Evolutionary conservation across 2,888 invertebrate species (phyloP).

Genomic region (Leptinotarsa tumamoca): DNA sequence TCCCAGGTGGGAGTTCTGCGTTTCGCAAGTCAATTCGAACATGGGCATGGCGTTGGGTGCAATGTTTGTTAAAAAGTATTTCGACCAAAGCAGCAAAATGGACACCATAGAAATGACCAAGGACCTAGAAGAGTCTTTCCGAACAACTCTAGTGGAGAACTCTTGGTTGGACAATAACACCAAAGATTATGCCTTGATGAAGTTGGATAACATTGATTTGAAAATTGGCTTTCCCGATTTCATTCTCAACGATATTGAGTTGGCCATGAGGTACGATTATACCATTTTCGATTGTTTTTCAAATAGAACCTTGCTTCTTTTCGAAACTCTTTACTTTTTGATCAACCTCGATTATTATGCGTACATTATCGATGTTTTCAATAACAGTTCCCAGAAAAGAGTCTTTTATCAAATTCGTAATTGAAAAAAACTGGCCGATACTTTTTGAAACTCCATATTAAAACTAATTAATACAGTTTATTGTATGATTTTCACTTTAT

Average conservation of each 20-base stretch:
- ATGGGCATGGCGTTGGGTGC: slow-evolving; percentile 92
- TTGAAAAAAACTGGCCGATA: too few relatives aligned
- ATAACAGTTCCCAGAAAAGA: too few relatives aligned
- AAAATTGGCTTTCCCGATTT: slow-evolving; percentile 95
- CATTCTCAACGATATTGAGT: slow-evolving; percentile 77
- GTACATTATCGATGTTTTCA: too few relatives aligned
- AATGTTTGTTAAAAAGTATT: slow-evolving; percentile 89
- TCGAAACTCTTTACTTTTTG: too few relatives aligned
- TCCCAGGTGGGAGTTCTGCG: slow-evolving; percentile 92
- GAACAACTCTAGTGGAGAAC: slow-evolving; percentile 80
- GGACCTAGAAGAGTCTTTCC: slow-evolving; percentile 86
- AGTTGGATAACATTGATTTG: slow-evolving; percentile 86
- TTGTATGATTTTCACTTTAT: too few relatives aligned
- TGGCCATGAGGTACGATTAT: slow-evolving; percentile 67
- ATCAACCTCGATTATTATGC: too few relatives aligned
- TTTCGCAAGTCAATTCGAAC: slow-evolving; percentile 81
- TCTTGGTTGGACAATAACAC: slow-evolving; percentile 91
- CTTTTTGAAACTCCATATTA: too few relatives aligned
- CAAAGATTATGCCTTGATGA: slow-evolving; percentile 82
- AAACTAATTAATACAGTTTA: too few relatives aligned
- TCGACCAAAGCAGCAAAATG: slow-evolving; percentile 89
- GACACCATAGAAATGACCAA: slow-evolving; percentile 90
- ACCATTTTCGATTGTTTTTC: too few relatives aligned
- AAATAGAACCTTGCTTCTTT: too few relatives aligned
- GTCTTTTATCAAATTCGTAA: too few relatives aligned